These are phyloP conservation scores for Ophthalmolycus amberensis DNA, from an alignment of 2,113 vertebrate species.

Conservation along the genomic window DNA sequence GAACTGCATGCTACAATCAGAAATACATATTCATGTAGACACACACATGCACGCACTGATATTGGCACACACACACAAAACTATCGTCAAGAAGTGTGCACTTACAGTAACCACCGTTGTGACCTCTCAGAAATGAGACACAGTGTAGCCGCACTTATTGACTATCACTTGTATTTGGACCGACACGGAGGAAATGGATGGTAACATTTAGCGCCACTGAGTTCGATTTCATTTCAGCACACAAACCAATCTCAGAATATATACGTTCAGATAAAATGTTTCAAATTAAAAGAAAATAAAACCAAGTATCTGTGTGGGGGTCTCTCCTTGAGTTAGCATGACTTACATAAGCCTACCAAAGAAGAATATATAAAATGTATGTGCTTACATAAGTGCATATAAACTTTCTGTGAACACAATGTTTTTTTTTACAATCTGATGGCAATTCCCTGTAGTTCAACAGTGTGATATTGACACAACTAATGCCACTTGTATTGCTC, in stretches of 20 bases:
- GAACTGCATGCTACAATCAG: slow-evolving; percentile 58
- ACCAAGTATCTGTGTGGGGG: slow-evolving; percentile 9
- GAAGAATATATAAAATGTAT: not conserved
- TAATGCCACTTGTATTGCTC: slow-evolving; percentile 27
- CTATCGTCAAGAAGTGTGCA: slow-evolving; percentile 60
- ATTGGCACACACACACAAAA: slow-evolving; percentile 2
- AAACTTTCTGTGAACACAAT: slow-evolving; percentile 14
- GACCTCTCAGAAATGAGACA: slow-evolving; percentile 59
- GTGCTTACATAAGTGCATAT: not conserved
- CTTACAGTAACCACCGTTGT: slow-evolving; percentile 55
- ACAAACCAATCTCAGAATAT: slow-evolving; percentile 17
- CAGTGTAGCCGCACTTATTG: slow-evolving; percentile 41
- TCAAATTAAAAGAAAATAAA: slow-evolving; percentile 41
- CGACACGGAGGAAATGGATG: slow-evolving; percentile 45
- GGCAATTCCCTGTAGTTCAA: not conserved
- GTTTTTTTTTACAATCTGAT: not conserved
- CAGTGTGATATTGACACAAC: slow-evolving; percentile 11
- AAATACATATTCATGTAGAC: slow-evolving; percentile 74
- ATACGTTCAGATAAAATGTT: not conserved
- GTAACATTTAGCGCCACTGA: slow-evolving; percentile 51
- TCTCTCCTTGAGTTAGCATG: not conserved
- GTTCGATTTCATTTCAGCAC: slow-evolving; percentile 53
- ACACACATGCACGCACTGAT: slow-evolving; percentile 28
- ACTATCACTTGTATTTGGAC: slow-evolving; percentile 38
- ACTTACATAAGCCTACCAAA: not conserved